Evolutionary conservation across 2,113 vertebrate species (phyloP), one percentile per base, ranked within the genome.

Genomic region (Fregata magnificens): DNA sequence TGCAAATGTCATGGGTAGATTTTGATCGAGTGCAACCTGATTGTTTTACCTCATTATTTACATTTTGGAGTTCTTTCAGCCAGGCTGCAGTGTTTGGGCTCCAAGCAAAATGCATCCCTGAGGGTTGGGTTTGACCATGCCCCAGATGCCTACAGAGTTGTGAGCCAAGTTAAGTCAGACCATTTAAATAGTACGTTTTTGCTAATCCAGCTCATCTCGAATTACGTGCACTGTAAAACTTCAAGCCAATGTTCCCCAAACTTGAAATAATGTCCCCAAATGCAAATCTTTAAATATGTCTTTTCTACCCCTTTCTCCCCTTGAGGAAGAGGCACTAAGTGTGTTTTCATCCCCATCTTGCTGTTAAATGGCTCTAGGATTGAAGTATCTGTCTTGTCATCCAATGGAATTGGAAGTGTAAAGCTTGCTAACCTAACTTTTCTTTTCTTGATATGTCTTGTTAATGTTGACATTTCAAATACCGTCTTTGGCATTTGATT

Each of bases 31-130:
- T 87, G 86, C 91, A 95, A 65, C 83, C 56, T 93, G 77, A 71
- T 72, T 92, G 63, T 81, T 86, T 80, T 81, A 82, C 80, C 76
- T 92, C 45, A 63, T 25, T 52, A 87, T 97, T 95, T 97, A 50
- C 70, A 65, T 94, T 65, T 47, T 84, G 66, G 90, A 52, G 69
- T 76, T 89, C n/a, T 86, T 89, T 61, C 83, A 93, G 88, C 67
- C 50, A 53, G 71, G 63, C 50, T 83, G 62, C 61, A 63, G n/a
- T 20, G 17, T 90, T 93, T 81, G 88, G 55, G 47, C 87, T 94
- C 71, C 31, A 32, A 95, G 62, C 73, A 72, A 82, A 95, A 76
- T 25, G 73, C 49, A 25, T 40, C 96, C 92, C 79, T 12, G 58
- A 88, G 90, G 92, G 59, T 0, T 90, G 90, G 80, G 76, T 80